Evolutionary conservation across 2,113 vertebrate species (phyloP).

Genomic region (Buteo buteo): DNA sequence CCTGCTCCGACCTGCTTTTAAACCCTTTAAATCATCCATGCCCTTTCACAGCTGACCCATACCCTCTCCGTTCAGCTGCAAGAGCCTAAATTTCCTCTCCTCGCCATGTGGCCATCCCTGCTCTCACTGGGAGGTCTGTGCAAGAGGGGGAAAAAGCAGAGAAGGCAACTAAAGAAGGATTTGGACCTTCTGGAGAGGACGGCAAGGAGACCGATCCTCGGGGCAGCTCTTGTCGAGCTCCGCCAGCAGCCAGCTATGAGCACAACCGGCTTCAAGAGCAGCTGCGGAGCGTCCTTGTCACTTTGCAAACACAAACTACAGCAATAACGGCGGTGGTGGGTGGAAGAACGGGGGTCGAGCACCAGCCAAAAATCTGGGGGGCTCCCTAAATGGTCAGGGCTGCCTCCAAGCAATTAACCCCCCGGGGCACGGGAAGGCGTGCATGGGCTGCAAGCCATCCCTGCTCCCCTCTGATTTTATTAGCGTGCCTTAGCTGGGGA

Average conservation of each 20-base stretch:
- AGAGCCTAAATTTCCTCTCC: not conserved
- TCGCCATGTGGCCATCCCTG: not conserved
- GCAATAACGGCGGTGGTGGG: not conserved
- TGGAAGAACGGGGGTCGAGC: not conserved
- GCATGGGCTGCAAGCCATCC: not conserved
- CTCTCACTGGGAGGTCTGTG: not conserved
- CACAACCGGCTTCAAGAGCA: not conserved
- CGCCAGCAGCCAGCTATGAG: not conserved
- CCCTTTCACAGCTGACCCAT: not conserved
- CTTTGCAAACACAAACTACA: not conserved
- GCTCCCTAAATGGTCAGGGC: not conserved
- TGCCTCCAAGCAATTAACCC: not conserved
- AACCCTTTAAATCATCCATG: not conserved
- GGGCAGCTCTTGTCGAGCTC: not conserved
- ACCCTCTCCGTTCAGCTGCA: accelerated
- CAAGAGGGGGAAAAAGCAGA: not conserved
- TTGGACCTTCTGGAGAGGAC: not conserved
- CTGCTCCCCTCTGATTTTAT: not conserved
- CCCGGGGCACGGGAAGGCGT: not conserved
- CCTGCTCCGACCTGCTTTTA: not conserved
- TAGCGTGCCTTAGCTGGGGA: not conserved
- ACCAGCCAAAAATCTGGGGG: not conserved
- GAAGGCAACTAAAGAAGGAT: not conserved
- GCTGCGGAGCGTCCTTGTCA: not conserved
- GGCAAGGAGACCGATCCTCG: accelerated